Percentiles rank a stretch among this genome's conserved stretches.
phyloP scores from a whole-genome alignment of 2,888 invertebrate species.

The Xestia ashworthii region DNA sequence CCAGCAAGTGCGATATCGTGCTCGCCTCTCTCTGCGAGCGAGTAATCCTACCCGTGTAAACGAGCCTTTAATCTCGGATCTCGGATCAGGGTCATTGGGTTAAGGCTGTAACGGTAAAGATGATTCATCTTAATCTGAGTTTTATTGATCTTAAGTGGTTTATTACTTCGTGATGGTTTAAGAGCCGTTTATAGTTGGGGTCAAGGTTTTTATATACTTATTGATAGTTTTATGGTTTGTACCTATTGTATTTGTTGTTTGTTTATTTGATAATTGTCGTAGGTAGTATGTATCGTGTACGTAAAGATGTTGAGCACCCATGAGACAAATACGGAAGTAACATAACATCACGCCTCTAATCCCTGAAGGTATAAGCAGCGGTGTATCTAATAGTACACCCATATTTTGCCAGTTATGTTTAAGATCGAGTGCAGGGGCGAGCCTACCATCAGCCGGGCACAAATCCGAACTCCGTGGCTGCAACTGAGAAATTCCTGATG shows the following conservation, averaged over 20 bases:
- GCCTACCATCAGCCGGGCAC: too few relatives aligned
- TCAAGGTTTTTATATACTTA: conserved; percentile 33
- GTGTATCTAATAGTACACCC: too few relatives aligned
- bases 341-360: too few relatives aligned
- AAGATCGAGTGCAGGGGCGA: too few relatives aligned
- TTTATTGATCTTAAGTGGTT: conserved; percentile 46
- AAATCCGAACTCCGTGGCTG: too few relatives aligned
- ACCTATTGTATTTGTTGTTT: conserved; percentile 9
- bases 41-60: conserved; percentile 8
- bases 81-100: conserved; percentile 66
- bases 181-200: conserved; percentile 18
- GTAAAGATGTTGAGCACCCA: neutral
- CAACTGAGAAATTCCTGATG: too few relatives aligned
- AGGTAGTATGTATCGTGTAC: neutral
- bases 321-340: neutral
- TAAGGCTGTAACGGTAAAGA: conserved; percentile 63
- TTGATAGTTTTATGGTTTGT: conserved; percentile 36
- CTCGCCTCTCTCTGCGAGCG: neutral
- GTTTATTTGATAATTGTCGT: neutral
- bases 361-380: too few relatives aligned
- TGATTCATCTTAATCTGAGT: conserved; percentile 37
- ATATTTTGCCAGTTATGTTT: too few relatives aligned
- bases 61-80: conserved; percentile 33
- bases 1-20: too few relatives aligned
- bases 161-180: conserved; percentile 46